A percentile compares a stretch with the other conserved stretches of the same genome.
These are phyloP conservation scores for Xanthostigma xanthostigma DNA, from an alignment of 2,888 invertebrate species.

Conservation along the genomic window DNA sequence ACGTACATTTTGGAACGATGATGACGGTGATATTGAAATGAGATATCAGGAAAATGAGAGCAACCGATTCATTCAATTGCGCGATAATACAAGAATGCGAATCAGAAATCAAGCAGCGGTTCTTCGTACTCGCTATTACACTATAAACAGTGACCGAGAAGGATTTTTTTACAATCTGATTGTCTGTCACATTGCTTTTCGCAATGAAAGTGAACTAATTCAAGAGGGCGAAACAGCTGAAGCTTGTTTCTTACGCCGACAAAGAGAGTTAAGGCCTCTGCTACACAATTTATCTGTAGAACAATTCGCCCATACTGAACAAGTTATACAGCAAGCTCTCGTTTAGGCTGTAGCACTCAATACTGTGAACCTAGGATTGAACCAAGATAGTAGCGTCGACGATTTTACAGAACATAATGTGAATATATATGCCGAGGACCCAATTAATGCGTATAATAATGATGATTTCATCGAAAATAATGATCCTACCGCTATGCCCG, in stretches of 20 bases:
- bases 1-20: background rate
- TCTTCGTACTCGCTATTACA: constrained; percentile 10
- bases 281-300: constrained; percentile 11
- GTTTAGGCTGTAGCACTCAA: constrained; percentile 10
- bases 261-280: constrained; percentile 11
- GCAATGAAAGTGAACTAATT: constrained; percentile 2
- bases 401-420: constrained; percentile 4
- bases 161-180: constrained; percentile 5
- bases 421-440: constrained; percentile 2
- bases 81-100: constrained; percentile 16
- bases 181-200: constrained; percentile 8
- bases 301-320: constrained; percentile 14
- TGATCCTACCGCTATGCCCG: constrained; percentile 6
- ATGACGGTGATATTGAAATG: background rate
- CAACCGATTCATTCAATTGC: constrained; percentile 12
- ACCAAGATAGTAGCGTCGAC: no score
- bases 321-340: constrained; percentile 15
- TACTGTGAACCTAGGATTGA: no score
- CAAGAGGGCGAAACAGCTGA: constrained; percentile 3
- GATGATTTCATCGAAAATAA: background rate
- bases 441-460: constrained; percentile 3
- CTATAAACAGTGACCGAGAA: constrained; percentile 1
- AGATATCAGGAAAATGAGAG: background rate
- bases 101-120: constrained; percentile 17
- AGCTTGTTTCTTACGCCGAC: constrained; percentile 4